Conservation (phyloP, 1,140 invertebrate genomes). For the Lamellibrachia luymesi region DNA sequence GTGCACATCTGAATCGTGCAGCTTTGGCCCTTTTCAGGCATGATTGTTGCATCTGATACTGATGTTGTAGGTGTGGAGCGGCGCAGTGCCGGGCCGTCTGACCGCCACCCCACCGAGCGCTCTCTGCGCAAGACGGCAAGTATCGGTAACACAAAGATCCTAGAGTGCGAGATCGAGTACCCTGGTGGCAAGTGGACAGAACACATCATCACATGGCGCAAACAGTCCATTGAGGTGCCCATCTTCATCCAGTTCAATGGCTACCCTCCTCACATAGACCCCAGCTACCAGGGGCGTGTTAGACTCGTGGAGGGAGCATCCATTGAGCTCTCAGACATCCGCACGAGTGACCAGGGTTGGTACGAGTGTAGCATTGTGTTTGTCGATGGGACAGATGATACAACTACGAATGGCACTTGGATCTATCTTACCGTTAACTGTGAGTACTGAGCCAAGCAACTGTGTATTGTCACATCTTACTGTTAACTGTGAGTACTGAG, state of each 20-base stretch:
- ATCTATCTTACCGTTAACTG: slow-evolving; percentile 93
- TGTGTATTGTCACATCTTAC: slow-evolving; percentile 64
- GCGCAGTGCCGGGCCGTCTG: background rate
- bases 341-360: slow-evolving; percentile 91
- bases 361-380: slow-evolving; percentile 96
- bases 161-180: slow-evolving; percentile 29
- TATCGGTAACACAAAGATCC: slow-evolving; percentile 21
- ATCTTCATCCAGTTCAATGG: slow-evolving; percentile 71
- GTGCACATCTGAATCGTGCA: too few species aligned
- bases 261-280: slow-evolving; percentile 89
- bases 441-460: slow-evolving; percentile 52
- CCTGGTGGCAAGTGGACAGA: slow-evolving; percentile 16
- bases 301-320: slow-evolving; percentile 80
- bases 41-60: background rate
- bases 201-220: slow-evolving; percentile 31
- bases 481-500: slow-evolving; percentile 74
- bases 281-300: slow-evolving; percentile 87
- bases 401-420: slow-evolving; percentile 90
- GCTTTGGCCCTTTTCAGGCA: background rate
- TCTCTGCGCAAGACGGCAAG: slow-evolving; percentile 19
- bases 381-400: slow-evolving; percentile 87
- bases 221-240: slow-evolving; percentile 29
- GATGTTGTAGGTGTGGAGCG: background rate
- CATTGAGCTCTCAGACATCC: slow-evolving; percentile 88
- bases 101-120: background rate